Conservation (phyloP, 2,797 vertebrate genomes). For the Avahi laniger region DNA sequence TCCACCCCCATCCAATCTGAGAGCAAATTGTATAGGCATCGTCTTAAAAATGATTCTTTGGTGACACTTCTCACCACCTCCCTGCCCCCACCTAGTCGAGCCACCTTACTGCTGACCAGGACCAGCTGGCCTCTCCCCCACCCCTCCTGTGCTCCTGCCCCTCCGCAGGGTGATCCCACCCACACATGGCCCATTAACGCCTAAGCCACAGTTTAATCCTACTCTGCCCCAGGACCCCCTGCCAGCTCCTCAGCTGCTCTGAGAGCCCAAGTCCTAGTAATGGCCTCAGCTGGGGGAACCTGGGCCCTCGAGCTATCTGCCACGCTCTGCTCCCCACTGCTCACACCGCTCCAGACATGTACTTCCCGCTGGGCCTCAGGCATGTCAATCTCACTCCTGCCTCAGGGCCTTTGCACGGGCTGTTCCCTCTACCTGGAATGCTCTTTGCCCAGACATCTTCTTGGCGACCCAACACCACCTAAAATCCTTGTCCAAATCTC, state of each 20-base stretch:
- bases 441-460: not conserved
- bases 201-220: not conserved
- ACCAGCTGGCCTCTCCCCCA: not conserved
- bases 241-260: not conserved
- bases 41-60: not conserved
- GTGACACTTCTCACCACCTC: not conserved
- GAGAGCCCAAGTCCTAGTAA: not conserved
- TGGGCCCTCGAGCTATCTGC: not conserved
- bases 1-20: no score
- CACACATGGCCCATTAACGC: not conserved
- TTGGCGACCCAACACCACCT: not conserved
- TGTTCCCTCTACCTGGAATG: not conserved
- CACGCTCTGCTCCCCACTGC: not conserved
- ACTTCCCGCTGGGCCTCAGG: not conserved
- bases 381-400: rapidly evolving
- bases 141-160: not conserved
- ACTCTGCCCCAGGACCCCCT: not conserved
- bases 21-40: not conserved
- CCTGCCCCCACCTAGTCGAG: no score
- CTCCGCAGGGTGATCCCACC: not conserved
- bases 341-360: no score
- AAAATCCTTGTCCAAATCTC: not conserved
- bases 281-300: no score
- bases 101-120: not conserved
- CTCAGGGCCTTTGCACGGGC: not conserved